Conservation (phyloP, 2,113 vertebrate species). For the Catharus fuscescens region DNA sequence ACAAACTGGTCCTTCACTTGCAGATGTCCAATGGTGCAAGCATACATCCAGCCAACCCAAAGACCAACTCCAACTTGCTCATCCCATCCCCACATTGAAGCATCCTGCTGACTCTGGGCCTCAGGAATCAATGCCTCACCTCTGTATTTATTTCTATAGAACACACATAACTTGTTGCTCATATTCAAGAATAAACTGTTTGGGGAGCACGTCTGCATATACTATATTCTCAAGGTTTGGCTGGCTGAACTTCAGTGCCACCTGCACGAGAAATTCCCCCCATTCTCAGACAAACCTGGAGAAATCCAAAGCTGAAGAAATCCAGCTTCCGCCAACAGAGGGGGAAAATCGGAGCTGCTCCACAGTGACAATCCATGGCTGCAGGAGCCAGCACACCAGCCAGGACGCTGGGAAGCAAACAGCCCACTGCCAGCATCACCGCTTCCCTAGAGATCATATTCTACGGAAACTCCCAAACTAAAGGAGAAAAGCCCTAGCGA, state of each 20-base stretch:
- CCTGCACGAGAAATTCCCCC: background rate
- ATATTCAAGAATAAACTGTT: background rate
- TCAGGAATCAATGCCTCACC: background rate
- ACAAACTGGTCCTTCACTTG: background rate
- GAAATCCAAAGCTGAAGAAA: background rate
- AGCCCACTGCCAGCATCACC: fast-evolving
- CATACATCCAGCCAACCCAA: background rate
- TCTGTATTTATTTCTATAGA: background rate
- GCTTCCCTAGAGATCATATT: background rate
- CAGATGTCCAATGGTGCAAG: background rate
- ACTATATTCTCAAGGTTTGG: too few species aligned
- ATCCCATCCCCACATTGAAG: fast-evolving
- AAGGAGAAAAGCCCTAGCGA: background rate
- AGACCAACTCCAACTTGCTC: background rate
- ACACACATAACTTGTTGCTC: background rate
- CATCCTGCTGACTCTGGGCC: background rate
- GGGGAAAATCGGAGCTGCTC: background rate
- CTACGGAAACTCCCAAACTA: background rate
- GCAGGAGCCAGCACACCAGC: background rate
- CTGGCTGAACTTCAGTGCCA: background rate
- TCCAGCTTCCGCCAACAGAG: background rate
- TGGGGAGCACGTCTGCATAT: background rate
- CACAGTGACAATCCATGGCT: fast-evolving
- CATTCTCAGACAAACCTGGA: background rate
- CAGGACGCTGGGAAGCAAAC: background rate